Conservation (phyloP, 1,140 invertebrate genomes). For the Megalonaias nervosa region DNA sequence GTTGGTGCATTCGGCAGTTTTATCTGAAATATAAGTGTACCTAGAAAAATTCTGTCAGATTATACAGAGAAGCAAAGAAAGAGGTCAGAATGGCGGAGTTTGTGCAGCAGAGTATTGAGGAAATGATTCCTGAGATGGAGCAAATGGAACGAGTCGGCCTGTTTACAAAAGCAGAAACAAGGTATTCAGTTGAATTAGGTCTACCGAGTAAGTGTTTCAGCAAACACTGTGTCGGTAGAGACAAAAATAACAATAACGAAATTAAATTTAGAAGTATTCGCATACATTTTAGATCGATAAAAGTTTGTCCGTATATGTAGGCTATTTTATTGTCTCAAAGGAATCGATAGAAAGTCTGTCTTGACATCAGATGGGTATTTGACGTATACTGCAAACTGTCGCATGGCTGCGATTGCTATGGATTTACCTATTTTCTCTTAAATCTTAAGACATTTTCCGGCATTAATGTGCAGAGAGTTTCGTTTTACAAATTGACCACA, state of each 20-base stretch:
- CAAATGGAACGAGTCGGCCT: constrained; percentile 80
- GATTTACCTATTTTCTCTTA: too few species aligned
- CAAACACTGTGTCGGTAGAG: too few species aligned
- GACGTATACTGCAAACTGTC: not conserved
- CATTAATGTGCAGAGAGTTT: not conserved
- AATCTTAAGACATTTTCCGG: not conserved
- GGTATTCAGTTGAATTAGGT: constrained; percentile 68
- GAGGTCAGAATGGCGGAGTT: constrained; percentile 79
- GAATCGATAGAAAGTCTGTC: not conserved
- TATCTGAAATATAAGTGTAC: too few species aligned
- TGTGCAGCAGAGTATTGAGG: constrained; percentile 81
- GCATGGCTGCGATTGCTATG: not conserved
- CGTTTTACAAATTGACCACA: not conserved
- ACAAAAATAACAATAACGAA: not conserved
- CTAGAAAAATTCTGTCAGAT: too few species aligned
- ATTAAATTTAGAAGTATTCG: not conserved
- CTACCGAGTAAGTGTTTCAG: not conserved
- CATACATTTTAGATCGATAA: not conserved
- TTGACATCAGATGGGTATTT: not conserved
- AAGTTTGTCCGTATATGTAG: not conserved
- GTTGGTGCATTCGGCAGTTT: too few species aligned
- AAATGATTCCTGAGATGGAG: constrained; percentile 81
- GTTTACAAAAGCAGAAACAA: constrained; percentile 80
- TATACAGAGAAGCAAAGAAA: too few species aligned
- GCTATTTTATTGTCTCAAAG: not conserved